A percentile compares a stretch with the other conserved stretches of the same genome.
Conservation (phyloP, 2,113 vertebrate species). For the Clupea harengus region DNA sequence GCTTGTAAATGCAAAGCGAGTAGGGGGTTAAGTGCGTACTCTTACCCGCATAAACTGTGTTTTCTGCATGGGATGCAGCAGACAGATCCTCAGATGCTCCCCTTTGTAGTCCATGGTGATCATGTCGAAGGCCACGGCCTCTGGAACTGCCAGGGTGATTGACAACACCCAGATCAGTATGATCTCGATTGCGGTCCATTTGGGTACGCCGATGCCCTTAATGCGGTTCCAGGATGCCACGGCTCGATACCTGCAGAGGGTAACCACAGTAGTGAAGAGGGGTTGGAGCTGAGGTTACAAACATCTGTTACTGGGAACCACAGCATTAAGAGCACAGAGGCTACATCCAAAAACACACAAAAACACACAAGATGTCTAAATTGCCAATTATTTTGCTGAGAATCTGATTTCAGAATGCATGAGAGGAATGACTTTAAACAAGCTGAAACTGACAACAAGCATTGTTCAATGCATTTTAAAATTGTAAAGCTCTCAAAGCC, state of each 20-base stretch:
- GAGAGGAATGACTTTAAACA: too few relatives aligned
- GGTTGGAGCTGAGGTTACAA: neutral
- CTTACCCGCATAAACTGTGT: constrained; percentile 85
- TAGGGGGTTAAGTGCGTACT: constrained; percentile 20
- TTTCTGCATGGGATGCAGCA: constrained; percentile 85
- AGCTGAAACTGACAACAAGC: too few relatives aligned
- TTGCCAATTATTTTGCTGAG: too few relatives aligned
- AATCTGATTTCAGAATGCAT: too few relatives aligned
- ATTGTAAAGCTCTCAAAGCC: too few relatives aligned
- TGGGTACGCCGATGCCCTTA: constrained; percentile 90
- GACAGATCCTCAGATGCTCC: constrained; percentile 79
- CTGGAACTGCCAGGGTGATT: constrained; percentile 85
- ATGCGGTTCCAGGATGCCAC: constrained; percentile 94
- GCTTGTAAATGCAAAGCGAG: too few relatives aligned
- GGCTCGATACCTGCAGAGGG: constrained; percentile 83
- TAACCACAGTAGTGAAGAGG: neutral
- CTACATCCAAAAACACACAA: too few relatives aligned
- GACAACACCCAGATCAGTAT: constrained; percentile 91
- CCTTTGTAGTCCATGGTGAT: constrained; percentile 85
- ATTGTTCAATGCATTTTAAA: too few relatives aligned
- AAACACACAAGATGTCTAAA: too few relatives aligned
- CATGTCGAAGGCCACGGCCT: constrained; percentile 90
- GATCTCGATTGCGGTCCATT: constrained; percentile 92
- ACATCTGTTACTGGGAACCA: neutral
- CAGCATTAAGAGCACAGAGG: too few relatives aligned